A percentile compares a stretch with the other conserved stretches of the same genome.
Conservation (phyloP, 2,888 invertebrate species). For the Piscicola geometra region DNA sequence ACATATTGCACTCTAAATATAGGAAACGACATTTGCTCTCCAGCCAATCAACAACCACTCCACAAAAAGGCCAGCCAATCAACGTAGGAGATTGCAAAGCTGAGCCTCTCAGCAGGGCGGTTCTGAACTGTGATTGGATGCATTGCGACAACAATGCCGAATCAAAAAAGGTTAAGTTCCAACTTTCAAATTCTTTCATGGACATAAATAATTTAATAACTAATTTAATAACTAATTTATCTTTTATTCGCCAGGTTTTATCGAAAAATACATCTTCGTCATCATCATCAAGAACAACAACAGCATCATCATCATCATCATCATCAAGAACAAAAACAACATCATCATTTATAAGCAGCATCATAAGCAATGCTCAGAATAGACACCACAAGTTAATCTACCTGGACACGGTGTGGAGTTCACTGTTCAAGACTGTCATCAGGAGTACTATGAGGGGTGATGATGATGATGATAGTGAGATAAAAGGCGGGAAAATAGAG, state of each 20-base stretch:
- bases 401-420: neutral
- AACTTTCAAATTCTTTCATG: neutral
- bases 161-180: neutral
- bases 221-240: no score
- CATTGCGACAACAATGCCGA: neutral
- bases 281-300: neutral
- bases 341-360: neutral
- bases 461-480: no score
- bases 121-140: constrained; percentile 7
- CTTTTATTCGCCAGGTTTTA: no score
- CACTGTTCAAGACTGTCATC: no score
- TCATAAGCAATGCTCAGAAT: neutral
- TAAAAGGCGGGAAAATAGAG: no score
- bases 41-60: constrained; percentile 4
- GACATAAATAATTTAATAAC: no score
- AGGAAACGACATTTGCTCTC: neutral
- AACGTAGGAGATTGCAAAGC: neutral
- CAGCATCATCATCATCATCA: neutral
- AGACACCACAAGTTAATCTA: constrained; percentile 9
- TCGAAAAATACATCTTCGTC: neutral
- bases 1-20: no score
- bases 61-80: neutral
- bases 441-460: no score
- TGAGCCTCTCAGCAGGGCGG: constrained; percentile 10
- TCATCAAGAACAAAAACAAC: neutral